A percentile compares a stretch with the other conserved stretches of the same genome.
Conservation (phyloP, 2,888 invertebrate species). For the Synergus umbraculus region DNA sequence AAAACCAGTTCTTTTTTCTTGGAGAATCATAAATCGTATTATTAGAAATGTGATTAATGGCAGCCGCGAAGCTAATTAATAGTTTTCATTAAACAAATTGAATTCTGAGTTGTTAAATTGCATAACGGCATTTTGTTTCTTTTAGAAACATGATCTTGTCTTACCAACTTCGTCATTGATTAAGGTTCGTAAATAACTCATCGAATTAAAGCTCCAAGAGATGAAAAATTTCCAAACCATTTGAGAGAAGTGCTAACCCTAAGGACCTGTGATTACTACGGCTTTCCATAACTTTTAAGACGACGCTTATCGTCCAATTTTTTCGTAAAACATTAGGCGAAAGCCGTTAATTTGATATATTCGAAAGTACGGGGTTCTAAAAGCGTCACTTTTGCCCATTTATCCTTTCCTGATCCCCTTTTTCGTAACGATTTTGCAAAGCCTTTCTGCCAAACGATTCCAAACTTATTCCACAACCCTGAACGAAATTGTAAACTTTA, state of each 20-base stretch:
- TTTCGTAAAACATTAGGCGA: neutral
- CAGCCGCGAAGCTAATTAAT: too few relatives aligned
- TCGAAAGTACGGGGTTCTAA: neutral
- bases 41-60: too few relatives aligned
- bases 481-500: neutral
- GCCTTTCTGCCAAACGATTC: neutral
- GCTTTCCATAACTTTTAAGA: slow-evolving; percentile 8
- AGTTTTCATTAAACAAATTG: too few relatives aligned
- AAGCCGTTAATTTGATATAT: slow-evolving; percentile 19
- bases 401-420: slow-evolving; percentile 12
- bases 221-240: slow-evolving; percentile 9
- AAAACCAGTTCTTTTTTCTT: too few relatives aligned
- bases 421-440: neutral
- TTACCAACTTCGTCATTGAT: neutral
- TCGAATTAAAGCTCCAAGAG: neutral
- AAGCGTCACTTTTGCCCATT: slow-evolving; percentile 5
- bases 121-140: too few relatives aligned
- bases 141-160: too few relatives aligned
- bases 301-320: slow-evolving; percentile 18
- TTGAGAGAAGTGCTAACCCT: neutral
- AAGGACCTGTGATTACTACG: neutral
- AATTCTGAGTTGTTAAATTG: too few relatives aligned
- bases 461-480: neutral
- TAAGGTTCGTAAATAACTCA: neutral
- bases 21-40: too few relatives aligned